Conservation (phyloP, 1,140 invertebrate genomes). For the Ostrea edulis region DNA sequence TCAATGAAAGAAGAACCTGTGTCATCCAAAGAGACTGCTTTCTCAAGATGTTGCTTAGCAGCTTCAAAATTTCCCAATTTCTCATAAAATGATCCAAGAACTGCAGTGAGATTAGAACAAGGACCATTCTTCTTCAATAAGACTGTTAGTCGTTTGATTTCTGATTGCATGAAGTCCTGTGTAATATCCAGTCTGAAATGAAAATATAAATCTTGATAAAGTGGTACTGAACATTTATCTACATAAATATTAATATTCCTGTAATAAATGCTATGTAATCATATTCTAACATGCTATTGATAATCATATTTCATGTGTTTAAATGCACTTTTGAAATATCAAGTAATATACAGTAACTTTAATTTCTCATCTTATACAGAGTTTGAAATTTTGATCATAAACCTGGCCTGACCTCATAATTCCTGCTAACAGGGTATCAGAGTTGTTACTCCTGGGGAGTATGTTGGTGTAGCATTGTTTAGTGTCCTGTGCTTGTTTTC, state of each 20-base stretch:
- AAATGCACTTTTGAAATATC: too few species aligned
- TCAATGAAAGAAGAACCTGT: slow-evolving; percentile 45
- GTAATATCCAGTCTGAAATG: slow-evolving; percentile 46
- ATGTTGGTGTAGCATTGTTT: not conserved
- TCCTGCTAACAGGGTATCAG: slow-evolving; percentile 6
- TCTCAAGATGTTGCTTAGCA: slow-evolving; percentile 50
- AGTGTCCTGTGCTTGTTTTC: not conserved
- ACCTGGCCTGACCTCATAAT: not conserved
- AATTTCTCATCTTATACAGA: too few species aligned
- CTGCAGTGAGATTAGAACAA: slow-evolving; percentile 53
- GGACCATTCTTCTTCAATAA: not conserved
- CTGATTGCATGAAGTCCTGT: slow-evolving; percentile 54
- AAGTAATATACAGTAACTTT: too few species aligned
- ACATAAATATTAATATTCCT: too few species aligned
- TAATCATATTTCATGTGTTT: too few species aligned
- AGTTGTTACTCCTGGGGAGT: not conserved
- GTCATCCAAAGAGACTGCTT: slow-evolving; percentile 50
- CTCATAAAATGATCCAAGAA: slow-evolving; percentile 59
- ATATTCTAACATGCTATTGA: too few species aligned
- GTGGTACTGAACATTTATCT: too few species aligned
- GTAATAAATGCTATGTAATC: too few species aligned
- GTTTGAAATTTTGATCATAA: not conserved
- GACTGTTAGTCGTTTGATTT: slow-evolving; percentile 48
- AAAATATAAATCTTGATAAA: not conserved
- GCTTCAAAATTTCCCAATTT: slow-evolving; percentile 45